Evolutionary conservation across 2,888 invertebrate genomes (phyloP).

Genomic region (Lingula anatina): DNA sequence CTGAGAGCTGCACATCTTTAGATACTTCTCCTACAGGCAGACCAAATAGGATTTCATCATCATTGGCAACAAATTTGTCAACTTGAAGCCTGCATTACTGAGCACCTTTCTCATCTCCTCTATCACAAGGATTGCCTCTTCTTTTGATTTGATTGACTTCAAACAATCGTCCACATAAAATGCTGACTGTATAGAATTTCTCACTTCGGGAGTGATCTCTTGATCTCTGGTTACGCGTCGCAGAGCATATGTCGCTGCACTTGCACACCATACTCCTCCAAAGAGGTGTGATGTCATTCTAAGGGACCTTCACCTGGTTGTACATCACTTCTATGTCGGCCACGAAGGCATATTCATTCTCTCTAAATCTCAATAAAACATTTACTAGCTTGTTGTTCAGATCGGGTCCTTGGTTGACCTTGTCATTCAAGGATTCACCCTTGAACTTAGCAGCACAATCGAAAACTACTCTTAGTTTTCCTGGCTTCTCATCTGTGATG

Average conservation of each 20-base stretch:
- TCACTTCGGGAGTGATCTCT: not conserved
- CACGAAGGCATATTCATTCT: constrained; percentile 4
- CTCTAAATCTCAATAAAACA: constrained; percentile 3
- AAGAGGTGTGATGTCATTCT: constrained; percentile 2
- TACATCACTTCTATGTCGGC: constrained; percentile 6
- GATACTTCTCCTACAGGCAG: not conserved
- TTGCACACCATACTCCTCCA: constrained; percentile 4
- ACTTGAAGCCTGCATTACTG: too few species aligned
- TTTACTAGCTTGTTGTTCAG: constrained; percentile 4
- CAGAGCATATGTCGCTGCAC: constrained; percentile 2
- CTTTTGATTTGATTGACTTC: not conserved
- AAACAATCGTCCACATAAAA: not conserved
- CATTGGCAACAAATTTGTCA: not conserved
- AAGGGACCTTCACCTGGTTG: constrained; percentile 2
- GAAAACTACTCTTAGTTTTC: not conserved
- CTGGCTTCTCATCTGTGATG: not conserved
- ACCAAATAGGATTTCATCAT: not conserved
- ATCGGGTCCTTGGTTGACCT: constrained; percentile 4
- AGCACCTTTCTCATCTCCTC: not conserved
- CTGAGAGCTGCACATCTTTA: not conserved
- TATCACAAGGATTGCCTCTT: not conserved
- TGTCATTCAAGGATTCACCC: constrained; percentile 4
- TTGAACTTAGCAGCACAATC: constrained; percentile 3
- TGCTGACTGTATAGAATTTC: not conserved
- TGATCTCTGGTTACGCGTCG: not conserved